These are phyloP conservation scores for Drosophila malerkotliana DNA, from an alignment of 1,140 invertebrate species.

Conservation along the genomic window DNA sequence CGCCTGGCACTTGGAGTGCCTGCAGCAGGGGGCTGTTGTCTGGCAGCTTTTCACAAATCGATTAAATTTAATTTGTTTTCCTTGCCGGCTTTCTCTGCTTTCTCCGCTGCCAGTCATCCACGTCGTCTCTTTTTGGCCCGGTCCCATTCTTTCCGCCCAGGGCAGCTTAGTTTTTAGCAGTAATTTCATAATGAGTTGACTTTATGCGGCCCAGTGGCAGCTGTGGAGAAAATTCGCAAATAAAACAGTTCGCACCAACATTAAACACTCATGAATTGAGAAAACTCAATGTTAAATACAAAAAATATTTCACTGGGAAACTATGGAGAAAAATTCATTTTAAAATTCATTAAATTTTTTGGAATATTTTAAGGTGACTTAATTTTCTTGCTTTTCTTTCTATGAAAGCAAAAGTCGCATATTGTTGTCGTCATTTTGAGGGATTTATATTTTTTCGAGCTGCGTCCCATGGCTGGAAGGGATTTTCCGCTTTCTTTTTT, in stretches of 20 bases:
- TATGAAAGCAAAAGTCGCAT: slow-evolving; percentile 38
- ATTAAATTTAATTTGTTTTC: slow-evolving; percentile 83
- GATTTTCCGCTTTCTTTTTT: slow-evolving; percentile 34
- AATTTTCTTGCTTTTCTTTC: neutral
- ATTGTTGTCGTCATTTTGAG: slow-evolving; percentile 35
- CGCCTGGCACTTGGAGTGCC: slow-evolving; percentile 24
- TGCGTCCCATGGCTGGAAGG: slow-evolving; percentile 22
- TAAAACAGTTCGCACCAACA: slow-evolving; percentile 55
- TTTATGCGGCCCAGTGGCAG: slow-evolving; percentile 61
- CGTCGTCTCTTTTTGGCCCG: slow-evolving; percentile 24
- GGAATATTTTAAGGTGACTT: slow-evolving; percentile 18
- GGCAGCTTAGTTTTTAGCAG: slow-evolving; percentile 45
- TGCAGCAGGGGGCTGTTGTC: slow-evolving; percentile 45
- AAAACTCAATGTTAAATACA: slow-evolving; percentile 7
- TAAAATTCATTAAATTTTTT: slow-evolving; percentile 11
- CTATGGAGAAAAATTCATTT: slow-evolving; percentile 21
- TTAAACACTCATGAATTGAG: slow-evolving; percentile 38
- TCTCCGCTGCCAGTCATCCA: slow-evolving; percentile 41
- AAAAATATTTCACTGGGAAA: neutral
- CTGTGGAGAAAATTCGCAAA: slow-evolving; percentile 44
- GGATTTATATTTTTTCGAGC: slow-evolving; percentile 46
- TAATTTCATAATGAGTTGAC: slow-evolving; percentile 82
- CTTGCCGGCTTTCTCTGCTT: slow-evolving; percentile 53
- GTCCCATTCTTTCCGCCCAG: slow-evolving; percentile 10
- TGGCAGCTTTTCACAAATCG: slow-evolving; percentile 77